phyloP scores from a whole-genome alignment of 1,140 invertebrate species.

The Hylaeus anthracinus region DNA sequence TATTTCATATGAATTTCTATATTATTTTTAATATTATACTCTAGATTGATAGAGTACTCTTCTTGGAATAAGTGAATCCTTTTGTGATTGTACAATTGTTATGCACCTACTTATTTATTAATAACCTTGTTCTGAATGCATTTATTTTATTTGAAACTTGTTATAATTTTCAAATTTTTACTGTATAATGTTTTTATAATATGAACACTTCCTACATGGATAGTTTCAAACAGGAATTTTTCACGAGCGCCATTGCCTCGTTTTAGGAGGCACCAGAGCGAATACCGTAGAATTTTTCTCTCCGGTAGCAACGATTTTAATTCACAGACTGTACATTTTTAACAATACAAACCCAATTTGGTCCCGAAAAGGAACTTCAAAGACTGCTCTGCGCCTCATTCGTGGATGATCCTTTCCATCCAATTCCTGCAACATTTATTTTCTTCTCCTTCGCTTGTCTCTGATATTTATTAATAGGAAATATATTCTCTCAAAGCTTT shows the following conservation, averaged over 20 bases:
- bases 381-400: not conserved
- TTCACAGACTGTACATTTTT: not conserved
- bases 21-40: no score
- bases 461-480: no score
- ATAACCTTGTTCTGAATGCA: no score
- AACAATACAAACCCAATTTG: not conserved
- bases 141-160: no score
- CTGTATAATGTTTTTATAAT: not conserved
- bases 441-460: not conserved
- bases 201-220: not conserved
- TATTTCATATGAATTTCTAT: no score
- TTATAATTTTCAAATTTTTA: no score
- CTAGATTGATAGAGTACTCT: no score
- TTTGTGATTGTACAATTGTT: no score
- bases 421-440: not conserved
- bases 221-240: not conserved
- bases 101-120: no score
- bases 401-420: not conserved
- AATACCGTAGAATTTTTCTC: not conserved
- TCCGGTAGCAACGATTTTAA: not conserved
- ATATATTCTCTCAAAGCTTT: no score
- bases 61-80: no score
- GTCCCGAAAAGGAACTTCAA: not conserved
- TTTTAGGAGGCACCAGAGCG: not conserved
- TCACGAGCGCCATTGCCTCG: not conserved